Evolutionary conservation across 2,888 invertebrate species (phyloP).

Genomic region (Griposia aprilina): DNA sequence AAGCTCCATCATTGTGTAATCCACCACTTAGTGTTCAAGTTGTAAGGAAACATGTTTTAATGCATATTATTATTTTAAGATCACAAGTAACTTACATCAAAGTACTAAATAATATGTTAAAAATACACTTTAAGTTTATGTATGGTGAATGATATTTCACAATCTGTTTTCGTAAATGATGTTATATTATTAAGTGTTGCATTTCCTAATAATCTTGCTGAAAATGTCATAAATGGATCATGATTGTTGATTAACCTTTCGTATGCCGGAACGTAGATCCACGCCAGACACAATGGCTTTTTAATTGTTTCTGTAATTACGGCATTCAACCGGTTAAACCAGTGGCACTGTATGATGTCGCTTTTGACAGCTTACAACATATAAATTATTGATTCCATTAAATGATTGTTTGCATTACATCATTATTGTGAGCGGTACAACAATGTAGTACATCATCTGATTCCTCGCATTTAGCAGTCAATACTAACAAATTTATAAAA

Average conservation of each 20-base stretch:
- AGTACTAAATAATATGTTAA: not conserved
- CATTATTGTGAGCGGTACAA: not conserved
- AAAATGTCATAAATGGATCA: not conserved
- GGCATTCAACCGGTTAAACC: no score
- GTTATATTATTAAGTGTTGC: not conserved
- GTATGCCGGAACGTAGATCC: no score
- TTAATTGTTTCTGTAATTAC: no score
- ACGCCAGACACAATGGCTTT: no score
- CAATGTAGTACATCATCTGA: not conserved
- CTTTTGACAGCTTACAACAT: no score
- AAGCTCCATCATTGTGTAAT: not conserved
- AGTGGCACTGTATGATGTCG: no score
- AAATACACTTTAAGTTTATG: not conserved
- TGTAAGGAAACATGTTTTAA: not conserved
- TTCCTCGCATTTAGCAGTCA: not conserved
- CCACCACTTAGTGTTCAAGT: not conserved
- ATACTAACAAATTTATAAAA: not conserved
- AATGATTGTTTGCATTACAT: not conserved
- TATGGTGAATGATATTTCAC: not conserved
- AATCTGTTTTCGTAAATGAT: not conserved
- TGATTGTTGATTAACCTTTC: not conserved
- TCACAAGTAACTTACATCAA: not conserved
- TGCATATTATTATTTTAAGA: not conserved
- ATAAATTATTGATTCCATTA: not conserved
- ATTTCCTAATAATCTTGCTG: not conserved